Base-by-base conservation (phyloP, 2,797 vertebrate species). In the Tympanoctomys barrerae region DNA sequence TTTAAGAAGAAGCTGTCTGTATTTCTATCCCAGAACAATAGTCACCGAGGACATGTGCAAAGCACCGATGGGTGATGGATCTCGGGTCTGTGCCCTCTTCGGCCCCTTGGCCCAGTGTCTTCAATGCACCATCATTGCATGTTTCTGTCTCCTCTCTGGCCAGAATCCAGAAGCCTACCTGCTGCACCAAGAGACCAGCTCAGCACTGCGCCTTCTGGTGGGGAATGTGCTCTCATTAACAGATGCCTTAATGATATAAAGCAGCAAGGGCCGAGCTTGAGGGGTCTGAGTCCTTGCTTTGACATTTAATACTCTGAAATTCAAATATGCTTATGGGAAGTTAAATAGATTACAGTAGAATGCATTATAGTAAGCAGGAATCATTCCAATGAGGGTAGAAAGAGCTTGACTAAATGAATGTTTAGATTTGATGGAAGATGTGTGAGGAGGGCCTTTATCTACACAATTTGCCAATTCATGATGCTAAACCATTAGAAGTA, bases 101-200 rank as follows among this genome's bases (percentile, higher is more conserved):
- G 31, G 85, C 39, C 68, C 42, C 2, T 46, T 82, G 73, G 49
- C 46, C 71, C 5, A 3, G 33, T 83, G n/a, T 91, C 49, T 66
- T 85, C 87, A 91, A 46, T 28, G 31, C 36, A 7, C 73, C 71
- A 54, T 14, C 9, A 82, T 54, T 71, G 84, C 80, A 19, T 2
- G 36, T 82, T 91, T 92, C 89, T 75, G 61, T 82, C 62, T 92
- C 52, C 88, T 39, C 49, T 90, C 73, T 96, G 95, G 94, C 95
- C 36, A 33, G 59, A 78, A 79, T 87, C 87, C 42, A 91, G 81
- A 73, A 61, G 61, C 52, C 61, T 39, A 87, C 28, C 11, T 93
- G 84, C 70, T 93, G 16, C 1, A 77, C 36, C 31, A 73, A 70
- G 52, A 78, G 89, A 92, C 33, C 5, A 39, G 52, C 75, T 70